Conservation (phyloP, 2,797 vertebrate species). For the Phataginus tetradactyla region DNA sequence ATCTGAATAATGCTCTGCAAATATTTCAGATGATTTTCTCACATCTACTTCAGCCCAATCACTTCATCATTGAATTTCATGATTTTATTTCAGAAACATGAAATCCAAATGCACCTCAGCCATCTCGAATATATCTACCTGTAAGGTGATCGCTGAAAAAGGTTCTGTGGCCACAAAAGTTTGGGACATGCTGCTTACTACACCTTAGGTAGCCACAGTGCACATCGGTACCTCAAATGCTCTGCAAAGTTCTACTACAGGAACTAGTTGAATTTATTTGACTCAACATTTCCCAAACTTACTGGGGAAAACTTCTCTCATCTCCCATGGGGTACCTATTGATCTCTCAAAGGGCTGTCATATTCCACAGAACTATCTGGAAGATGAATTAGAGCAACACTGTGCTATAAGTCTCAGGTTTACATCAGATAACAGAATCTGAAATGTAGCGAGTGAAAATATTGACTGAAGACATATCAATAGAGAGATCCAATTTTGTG, state of each 20-base stretch:
- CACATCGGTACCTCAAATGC: background rate
- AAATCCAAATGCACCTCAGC: conserved; percentile 44
- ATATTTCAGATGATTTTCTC: conserved; percentile 57
- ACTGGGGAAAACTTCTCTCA: background rate
- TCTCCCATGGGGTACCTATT: background rate
- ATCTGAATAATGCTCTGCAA: conserved; percentile 62
- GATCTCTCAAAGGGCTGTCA: background rate
- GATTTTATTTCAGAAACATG: conserved; percentile 54
- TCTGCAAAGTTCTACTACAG: background rate
- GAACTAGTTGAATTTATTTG: background rate
- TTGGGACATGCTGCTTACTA: background rate
- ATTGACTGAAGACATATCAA: conserved; percentile 25
- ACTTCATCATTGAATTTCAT: conserved; percentile 48
- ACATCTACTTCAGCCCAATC: conserved; percentile 20
- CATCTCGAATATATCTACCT: background rate
- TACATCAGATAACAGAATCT: conserved; percentile 20
- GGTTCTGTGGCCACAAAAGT: background rate
- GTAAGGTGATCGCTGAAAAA: background rate
- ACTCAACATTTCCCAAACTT: conserved; percentile 37
- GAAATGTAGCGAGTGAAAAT: background rate
- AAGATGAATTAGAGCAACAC: conserved; percentile 3
- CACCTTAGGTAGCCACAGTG: background rate
- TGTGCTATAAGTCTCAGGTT: background rate
- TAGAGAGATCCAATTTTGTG: background rate
- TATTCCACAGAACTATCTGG: background rate